Conservation (phyloP, 2,888 invertebrate species). For the Coelinius sp. region DNA sequence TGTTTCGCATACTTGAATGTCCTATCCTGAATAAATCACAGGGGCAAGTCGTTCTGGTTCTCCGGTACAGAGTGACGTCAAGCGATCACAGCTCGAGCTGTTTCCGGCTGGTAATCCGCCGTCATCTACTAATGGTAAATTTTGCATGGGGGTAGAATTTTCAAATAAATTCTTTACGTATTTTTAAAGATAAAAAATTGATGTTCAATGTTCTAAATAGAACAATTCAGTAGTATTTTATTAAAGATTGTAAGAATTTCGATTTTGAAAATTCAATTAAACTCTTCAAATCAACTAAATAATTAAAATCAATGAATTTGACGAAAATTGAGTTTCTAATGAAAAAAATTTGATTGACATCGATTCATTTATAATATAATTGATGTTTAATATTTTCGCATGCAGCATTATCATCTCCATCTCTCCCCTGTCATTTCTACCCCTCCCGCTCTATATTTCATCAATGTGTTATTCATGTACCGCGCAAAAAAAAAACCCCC, state of each 20-base stretch:
- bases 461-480: not conserved
- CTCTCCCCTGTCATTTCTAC: not conserved
- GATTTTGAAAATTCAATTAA: too few relatives aligned
- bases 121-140: slow-evolving; percentile 87
- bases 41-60: slow-evolving; percentile 74
- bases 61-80: slow-evolving; percentile 79
- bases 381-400: not conserved
- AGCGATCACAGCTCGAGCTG: slow-evolving; percentile 81
- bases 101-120: slow-evolving; percentile 76
- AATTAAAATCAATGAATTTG: too few relatives aligned
- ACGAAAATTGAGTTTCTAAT: too few relatives aligned
- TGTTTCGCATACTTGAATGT: slow-evolving; percentile 66
- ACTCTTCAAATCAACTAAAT: too few relatives aligned
- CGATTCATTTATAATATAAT: not conserved
- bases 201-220: not conserved
- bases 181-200: not conserved
- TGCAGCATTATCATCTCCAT: not conserved
- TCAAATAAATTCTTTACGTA: not conserved
- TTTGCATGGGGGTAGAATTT: slow-evolving; percentile 60
- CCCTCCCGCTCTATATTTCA: not conserved
- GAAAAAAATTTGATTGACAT: not conserved
- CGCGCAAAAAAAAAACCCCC: not conserved
- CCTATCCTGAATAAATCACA: slow-evolving; percentile 61
- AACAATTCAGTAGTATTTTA: too few relatives aligned
- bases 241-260: too few relatives aligned